Conservation (phyloP, 30 jellyfish, hydroid and myxozoan species). For the Phacellophora camtschatica region DNA sequence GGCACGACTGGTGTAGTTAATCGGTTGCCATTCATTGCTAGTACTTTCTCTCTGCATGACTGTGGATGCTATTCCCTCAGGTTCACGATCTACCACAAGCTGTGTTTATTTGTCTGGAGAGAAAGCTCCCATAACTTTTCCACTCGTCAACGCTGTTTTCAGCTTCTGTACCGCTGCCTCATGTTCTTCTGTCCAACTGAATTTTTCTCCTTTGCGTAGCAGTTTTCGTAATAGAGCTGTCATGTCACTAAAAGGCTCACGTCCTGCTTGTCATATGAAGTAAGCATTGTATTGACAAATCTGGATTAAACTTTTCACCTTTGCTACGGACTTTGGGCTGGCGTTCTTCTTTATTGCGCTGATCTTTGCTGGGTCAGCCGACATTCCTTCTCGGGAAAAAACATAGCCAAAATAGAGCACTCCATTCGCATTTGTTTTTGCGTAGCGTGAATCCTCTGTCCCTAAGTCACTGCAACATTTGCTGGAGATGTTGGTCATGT, state of each 20-base stretch:
- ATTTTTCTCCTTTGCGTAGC: slow-evolving; percentile 5
- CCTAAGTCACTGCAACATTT: too few relatives aligned
- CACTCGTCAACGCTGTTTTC: slow-evolving; percentile 1
- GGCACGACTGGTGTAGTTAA: slow-evolving; percentile 6
- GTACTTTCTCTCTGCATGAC: neutral
- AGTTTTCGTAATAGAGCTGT: slow-evolving; percentile 9
- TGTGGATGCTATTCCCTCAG: neutral
- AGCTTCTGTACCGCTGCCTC: slow-evolving; percentile 28
- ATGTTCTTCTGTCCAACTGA: neutral
- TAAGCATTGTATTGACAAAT: slow-evolving; percentile 9
- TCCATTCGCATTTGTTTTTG: too few relatives aligned
- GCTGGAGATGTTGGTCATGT: too few relatives aligned
- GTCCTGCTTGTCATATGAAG: neutral
- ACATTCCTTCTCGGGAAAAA: too few relatives aligned
- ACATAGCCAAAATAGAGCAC: too few relatives aligned
- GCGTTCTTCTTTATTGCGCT: neutral
- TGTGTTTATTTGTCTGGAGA: neutral
- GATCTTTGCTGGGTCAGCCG: slow-evolving; percentile 4
- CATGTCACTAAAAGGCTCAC: neutral
- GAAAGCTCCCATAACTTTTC: neutral
- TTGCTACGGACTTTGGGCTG: neutral
- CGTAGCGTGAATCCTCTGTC: too few relatives aligned
- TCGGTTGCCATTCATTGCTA: slow-evolving; percentile 1
- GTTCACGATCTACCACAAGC: slow-evolving; percentile 14
- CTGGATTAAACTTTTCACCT: neutral